Evolutionary conservation across 1,140 invertebrate genomes (phyloP).

Genomic region (Probaryconus sp.): DNA sequence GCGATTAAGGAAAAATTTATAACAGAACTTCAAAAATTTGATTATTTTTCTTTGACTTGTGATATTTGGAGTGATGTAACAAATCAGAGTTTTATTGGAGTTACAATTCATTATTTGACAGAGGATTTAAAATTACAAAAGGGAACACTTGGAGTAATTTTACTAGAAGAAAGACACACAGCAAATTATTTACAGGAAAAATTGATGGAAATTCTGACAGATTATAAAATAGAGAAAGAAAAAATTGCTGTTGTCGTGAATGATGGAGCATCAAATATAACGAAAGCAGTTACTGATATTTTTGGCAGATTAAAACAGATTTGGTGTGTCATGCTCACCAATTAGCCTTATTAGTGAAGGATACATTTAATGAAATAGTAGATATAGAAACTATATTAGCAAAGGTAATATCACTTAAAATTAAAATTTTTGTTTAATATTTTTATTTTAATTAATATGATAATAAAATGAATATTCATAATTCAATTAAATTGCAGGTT

Average conservation of each 20-base stretch:
- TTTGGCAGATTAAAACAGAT: conserved; percentile 12
- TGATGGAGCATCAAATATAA: conserved; percentile 27
- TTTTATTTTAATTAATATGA: neutral
- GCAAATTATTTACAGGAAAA: conserved; percentile 19
- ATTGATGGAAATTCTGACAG: conserved; percentile 1
- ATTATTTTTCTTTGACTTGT: conserved; percentile 7
- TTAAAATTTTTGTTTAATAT: neutral
- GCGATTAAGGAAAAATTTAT: conserved; percentile 2
- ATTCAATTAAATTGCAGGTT: conserved; percentile 2
- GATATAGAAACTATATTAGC: neutral
- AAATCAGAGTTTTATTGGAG: conserved; percentile 28
- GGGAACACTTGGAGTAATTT: conserved; percentile 17
- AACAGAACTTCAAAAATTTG: neutral
- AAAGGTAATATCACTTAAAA: conserved; percentile 2
- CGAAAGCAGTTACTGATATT: conserved; percentile 6
- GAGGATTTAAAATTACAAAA: conserved; percentile 9
- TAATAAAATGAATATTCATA: neutral
- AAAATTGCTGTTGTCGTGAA: conserved; percentile 18
- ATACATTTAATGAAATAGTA: neutral
- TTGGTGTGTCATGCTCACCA: conserved; percentile 20
- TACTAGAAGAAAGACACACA: conserved; percentile 17
- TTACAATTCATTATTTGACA: conserved; percentile 23
- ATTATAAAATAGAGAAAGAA: conserved; percentile 8
- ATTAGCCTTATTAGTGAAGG: conserved; percentile 3
- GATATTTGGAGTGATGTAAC: conserved; percentile 27